Percentiles rank a stretch among this genome's conserved stretches.
Conservation (phyloP, 2,797 vertebrate species). For the Poeciliopsis gracilis region DNA sequence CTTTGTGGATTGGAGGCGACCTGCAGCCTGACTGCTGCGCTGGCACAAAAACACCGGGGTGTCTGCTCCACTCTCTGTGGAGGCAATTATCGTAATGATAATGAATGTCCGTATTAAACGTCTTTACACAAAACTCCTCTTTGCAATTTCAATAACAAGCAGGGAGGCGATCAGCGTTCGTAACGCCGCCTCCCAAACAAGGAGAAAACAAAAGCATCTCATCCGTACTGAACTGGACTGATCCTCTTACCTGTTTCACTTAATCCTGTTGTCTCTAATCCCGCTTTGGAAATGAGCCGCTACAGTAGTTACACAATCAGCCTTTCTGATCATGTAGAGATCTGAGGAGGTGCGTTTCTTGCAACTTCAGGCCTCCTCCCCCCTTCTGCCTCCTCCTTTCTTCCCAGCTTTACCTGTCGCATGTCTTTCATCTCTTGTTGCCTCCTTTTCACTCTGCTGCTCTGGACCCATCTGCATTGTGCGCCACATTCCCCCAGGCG, state of each 20-base stretch:
- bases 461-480: constrained; percentile 76
- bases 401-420: constrained; percentile 43
- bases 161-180: constrained; percentile 41
- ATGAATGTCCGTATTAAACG: constrained; percentile 68
- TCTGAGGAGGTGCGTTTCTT: constrained; percentile 10
- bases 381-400: constrained; percentile 10
- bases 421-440: constrained; percentile 36
- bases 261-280: constrained; percentile 77
- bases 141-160: constrained; percentile 53
- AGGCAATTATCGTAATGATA: constrained; percentile 72
- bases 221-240: constrained; percentile 59
- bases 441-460: constrained; percentile 43
- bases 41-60: constrained; percentile 53
- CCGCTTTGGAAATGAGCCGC: constrained; percentile 58
- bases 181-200: constrained; percentile 39
- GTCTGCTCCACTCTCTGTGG: constrained; percentile 65
- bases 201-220: constrained; percentile 67
- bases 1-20: constrained; percentile 67
- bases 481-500: constrained; percentile 64
- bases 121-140: constrained; percentile 47
- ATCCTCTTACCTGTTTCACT: constrained; percentile 77
- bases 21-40: constrained; percentile 48
- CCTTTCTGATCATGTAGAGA: constrained; percentile 57
- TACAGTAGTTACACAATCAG: constrained; percentile 69
- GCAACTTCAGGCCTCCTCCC: constrained; percentile 20